These are phyloP conservation scores for Patella pellucida DNA, from an alignment of 2,888 invertebrate genomes.

Conservation along the genomic window DNA sequence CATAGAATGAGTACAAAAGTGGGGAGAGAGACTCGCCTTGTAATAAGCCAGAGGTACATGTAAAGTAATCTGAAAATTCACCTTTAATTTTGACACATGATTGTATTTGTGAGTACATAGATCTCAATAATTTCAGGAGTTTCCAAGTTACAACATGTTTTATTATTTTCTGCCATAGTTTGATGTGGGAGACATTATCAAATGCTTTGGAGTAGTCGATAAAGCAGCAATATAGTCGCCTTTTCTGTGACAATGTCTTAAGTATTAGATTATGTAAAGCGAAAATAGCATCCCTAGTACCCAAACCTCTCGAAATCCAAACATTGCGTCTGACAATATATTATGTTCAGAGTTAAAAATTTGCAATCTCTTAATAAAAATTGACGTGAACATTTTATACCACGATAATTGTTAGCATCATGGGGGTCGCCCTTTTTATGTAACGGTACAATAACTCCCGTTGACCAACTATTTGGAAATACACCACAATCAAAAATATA, in stretches of 20 bases:
- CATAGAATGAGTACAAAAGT: no score
- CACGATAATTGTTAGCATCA: background rate
- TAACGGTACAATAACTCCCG: background rate
- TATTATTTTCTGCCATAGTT: constrained; percentile 3
- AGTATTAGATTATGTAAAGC: background rate
- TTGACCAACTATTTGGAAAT: background rate
- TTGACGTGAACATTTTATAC: constrained; percentile 8
- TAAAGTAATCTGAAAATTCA: no score
- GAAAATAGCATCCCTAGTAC: background rate
- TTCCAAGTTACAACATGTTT: background rate
- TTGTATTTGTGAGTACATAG: no score
- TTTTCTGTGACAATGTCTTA: background rate
- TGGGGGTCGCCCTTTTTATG: constrained; percentile 3
- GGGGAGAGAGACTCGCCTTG: no score
- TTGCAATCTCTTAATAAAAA: background rate
- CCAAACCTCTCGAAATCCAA: background rate
- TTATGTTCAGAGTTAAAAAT: background rate
- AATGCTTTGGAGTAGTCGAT: constrained; percentile 3
- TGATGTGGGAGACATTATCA: background rate
- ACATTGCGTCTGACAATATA: background rate
- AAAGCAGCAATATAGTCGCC: background rate
- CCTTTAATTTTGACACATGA: no score
- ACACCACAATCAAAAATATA: no score
- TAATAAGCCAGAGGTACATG: no score
- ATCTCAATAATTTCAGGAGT: no score